Evolutionary conservation across 2,888 invertebrate species (phyloP), one percentile per base, ranked within the genome.

Genomic region (Timema cristinae): DNA sequence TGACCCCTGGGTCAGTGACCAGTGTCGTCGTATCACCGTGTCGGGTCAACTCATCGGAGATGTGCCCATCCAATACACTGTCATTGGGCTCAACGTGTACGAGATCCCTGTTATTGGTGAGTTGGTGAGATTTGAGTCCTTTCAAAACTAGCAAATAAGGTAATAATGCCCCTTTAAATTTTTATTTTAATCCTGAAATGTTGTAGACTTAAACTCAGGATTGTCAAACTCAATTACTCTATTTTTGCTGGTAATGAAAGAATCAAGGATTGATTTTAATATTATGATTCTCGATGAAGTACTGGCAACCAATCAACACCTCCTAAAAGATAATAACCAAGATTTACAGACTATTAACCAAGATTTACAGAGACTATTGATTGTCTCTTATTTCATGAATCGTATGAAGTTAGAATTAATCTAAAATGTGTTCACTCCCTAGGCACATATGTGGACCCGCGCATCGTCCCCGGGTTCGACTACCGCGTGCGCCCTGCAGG

Each of bases 381-480:
- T 32, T 32, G 32, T 32, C 32, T 32, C 32, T 32, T 32, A 32
- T 1, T 32, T 32, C 4, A 4, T 4, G 32, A 32, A 32, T 4
- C 32, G 32, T 32, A 32, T 32, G 4, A 32, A 32, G 32, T 32
- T 32, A 2, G 32, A 32, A 32, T 32, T 49, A 50, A 50, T 63
- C 67, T 75, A n/a, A n/a, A n/a, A 7, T 1, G 6, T 63, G 63
- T 47, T 2, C 1, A 13, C 10, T 63, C n/a, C 0, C 10, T 77
- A 89, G 89, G 91, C 75, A 91, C 92, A 6, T 91, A 87, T 78
- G 87, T 92, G 7, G 91, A 92, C 79, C 86, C 88, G 66, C 86
- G 90, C 75, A 86, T 92, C 73, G 83, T 89, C 75, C 89, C 91
- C 73, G 92, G 92, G 47, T 92, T 91, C 82, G 83, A 85, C 77